A percentile compares a stretch with the other conserved stretches of the same genome.
Evolutionary conservation across 2,888 invertebrate species (phyloP).

Genomic region (Mythimna loreyi): DNA sequence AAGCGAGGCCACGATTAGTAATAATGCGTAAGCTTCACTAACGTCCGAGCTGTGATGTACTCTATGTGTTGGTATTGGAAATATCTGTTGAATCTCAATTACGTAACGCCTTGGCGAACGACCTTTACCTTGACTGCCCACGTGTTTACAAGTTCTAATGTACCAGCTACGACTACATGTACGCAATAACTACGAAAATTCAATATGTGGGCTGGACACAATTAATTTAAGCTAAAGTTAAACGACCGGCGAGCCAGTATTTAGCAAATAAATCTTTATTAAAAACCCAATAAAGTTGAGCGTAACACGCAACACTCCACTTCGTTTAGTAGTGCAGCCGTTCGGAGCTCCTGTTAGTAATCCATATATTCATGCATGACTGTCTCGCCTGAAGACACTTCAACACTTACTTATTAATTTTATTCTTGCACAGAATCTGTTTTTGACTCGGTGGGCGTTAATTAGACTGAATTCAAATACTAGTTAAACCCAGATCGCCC

Average conservation of each 20-base stretch:
- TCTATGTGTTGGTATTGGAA: conserved; percentile 57
- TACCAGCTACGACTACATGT: conserved; percentile 37
- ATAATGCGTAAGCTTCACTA: conserved; percentile 53
- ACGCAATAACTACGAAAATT: conserved; percentile 32
- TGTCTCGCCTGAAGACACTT: conserved; percentile 33
- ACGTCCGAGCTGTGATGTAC: conserved; percentile 51
- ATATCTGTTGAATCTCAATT: conserved; percentile 77
- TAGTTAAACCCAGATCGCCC: neutral
- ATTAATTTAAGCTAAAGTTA: conserved; percentile 53
- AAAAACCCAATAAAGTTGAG: conserved; percentile 55
- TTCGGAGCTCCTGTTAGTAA: conserved; percentile 44
- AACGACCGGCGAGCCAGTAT: conserved; percentile 52
- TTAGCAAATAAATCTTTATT: conserved; percentile 61
- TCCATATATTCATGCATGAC: conserved; percentile 50
- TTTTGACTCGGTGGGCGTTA: conserved; percentile 1
- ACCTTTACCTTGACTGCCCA: conserved; percentile 79
- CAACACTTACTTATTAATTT: neutral
- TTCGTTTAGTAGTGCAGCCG: conserved; percentile 46
- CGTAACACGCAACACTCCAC: conserved; percentile 51
- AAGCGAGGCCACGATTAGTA: conserved; percentile 60
- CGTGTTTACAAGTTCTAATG: conserved; percentile 70
- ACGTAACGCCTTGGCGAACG: conserved; percentile 69
- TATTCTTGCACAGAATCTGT: conserved; percentile 14
- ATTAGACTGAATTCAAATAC: conserved; percentile 14
- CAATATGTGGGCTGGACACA: conserved; percentile 41